Evolutionary conservation across 1,140 invertebrate species (phyloP).

Genomic region (Drosophila sechellia): DNA sequence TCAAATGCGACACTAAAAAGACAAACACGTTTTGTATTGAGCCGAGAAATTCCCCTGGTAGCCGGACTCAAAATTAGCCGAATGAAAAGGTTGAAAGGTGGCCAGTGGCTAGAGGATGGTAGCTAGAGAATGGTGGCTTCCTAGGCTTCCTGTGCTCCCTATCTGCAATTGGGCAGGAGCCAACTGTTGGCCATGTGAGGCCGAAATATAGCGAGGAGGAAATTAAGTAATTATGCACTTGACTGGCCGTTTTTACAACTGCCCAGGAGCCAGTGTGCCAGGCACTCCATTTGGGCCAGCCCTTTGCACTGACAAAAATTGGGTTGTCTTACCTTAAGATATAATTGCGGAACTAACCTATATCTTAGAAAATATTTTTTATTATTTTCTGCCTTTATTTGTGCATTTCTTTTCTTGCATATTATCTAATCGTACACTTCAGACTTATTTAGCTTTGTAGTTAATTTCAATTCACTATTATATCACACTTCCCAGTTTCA

Average conservation of each 20-base stretch:
- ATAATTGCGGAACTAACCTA: no score
- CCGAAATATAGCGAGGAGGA: conserved; percentile 38
- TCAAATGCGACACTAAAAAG: conserved; percentile 74
- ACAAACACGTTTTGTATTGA: conserved; percentile 67
- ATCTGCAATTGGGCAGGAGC: conserved; percentile 25
- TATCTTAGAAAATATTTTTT: no score
- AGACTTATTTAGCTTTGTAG: no score
- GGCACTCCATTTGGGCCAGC: conserved; percentile 60
- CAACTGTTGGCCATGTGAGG: conserved; percentile 40
- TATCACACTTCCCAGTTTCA: neutral
- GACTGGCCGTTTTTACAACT: conserved; percentile 69
- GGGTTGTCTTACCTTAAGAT: neutral
- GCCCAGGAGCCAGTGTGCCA: conserved; percentile 24
- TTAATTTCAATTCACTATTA: no score
- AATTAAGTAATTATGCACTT: conserved; percentile 83
- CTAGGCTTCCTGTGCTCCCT: neutral
- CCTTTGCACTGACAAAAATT: conserved; percentile 10
- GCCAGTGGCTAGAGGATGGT: neutral
- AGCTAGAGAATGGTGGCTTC: no score
- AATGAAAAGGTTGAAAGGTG: conserved; percentile 52
- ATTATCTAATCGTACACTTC: no score
- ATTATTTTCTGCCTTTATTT: no score
- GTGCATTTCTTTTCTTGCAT: no score
- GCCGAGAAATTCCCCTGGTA: conserved; percentile 39
- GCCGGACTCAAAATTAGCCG: conserved; percentile 53